These are phyloP conservation scores for Pavo muticus DNA, from an alignment of 2,113 vertebrate genomes.

Conservation along the genomic window DNA sequence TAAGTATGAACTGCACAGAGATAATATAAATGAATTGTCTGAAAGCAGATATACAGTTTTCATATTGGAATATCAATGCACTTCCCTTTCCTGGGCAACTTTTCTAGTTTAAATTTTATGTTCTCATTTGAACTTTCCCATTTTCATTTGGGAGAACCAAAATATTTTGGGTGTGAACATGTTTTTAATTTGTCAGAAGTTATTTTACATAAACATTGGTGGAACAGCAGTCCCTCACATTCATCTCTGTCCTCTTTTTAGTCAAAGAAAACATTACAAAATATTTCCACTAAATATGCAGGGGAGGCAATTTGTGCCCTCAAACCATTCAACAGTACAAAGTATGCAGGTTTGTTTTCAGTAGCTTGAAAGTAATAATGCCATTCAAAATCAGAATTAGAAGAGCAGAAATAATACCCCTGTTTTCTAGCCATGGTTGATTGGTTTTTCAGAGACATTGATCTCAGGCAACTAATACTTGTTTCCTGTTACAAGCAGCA, in stretches of 20 bases:
- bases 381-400: slow-evolving; percentile 23
- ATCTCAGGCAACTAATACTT: neutral
- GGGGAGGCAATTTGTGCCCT: neutral
- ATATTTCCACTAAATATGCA: neutral
- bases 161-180: neutral
- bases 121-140: neutral
- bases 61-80: neutral
- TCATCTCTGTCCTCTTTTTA: neutral
- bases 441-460: neutral
- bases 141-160: neutral
- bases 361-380: neutral
- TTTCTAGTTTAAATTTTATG: neutral
- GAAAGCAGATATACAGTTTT: neutral
- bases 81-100: neutral
- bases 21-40: neutral
- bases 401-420: slow-evolving; percentile 30
- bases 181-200: neutral
- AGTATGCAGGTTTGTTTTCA: neutral
- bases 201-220: neutral
- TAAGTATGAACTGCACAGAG: neutral
- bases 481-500: neutral
- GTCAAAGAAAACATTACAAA: neutral
- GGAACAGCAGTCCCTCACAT: neutral
- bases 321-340: neutral
- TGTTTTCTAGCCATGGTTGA: neutral